Base-by-base conservation (phyloP, 2,888 invertebrate genomes). In the Blastobasis lacticolella region DNA sequence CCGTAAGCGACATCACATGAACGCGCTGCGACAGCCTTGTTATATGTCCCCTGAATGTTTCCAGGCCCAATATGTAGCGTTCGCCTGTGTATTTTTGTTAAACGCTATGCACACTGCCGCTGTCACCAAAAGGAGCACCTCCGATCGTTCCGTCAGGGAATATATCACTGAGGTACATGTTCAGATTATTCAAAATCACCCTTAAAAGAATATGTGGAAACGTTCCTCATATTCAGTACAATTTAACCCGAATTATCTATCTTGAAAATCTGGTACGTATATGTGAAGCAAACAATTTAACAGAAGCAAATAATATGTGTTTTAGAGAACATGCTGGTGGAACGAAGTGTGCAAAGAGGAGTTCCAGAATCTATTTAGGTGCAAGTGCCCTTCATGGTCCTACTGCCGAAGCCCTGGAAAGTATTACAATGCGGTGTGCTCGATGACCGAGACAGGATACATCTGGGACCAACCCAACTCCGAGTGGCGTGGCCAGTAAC, bases 321-420 rank as follows among this genome's bases (percentile, higher is more conserved):
- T 88, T 49, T 76, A 96, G 96, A 91, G 96, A 74, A 95, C 94
- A 49, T 96, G 96, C 78, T 96, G 95, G 95, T 96, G 95, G 94
- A 96, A 96, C 78, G 96, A 97, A 88, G 92, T 95, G 10, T 97
- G 96, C 86, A 96, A 97, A 73, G 95, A 96, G 74, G 96, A 96
- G 79, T 96, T 96, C 72, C 95, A 95, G 80, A 93, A 91, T 61
- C 90, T 94, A 62, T 96, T 96, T 78, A 91, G 95, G 55, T 97
- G 96, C 83, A 94, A 94, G 70, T 97, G 96, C 68, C 96, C 96
- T 0, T 91, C 93, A 56, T 96, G 94, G 93, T 95, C 95, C 0
- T 96, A 92, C 75, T 97, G 96, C 82, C 90, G 95, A 62, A 95
- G 92, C 62, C 96, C 96, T 5, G 96, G 96, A 37, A 90, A 94